Base-by-base conservation (phyloP, 1,140 invertebrate genomes). In the Tachypleus tridentatus region DNA sequence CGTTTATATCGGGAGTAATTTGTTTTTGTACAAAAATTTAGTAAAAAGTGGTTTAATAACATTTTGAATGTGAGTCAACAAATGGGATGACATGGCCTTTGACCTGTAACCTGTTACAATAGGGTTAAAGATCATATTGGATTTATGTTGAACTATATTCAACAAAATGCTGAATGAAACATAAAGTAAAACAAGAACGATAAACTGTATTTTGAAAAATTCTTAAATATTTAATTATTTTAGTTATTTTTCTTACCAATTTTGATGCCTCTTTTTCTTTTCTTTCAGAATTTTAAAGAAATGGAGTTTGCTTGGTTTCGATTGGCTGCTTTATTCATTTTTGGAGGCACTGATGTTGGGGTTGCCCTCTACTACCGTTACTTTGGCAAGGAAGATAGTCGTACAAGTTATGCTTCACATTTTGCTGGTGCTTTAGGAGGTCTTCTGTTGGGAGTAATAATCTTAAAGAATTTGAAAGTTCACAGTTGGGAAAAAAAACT, bases 391-490 rank as follows among this genome's bases (percentile, higher is more conserved):
- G 67, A 68, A 60, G 69, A 68, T 47, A 65, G 56, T 50, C 49
- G 71, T 69, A 86, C 91, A 61, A 89, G 89, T 10, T 96, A 97
- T 74, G 86, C 87, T 4, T 93, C 93, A 8, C 94, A 97, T 78
- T 77, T 94, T 29, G 88, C 85, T 61, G 92, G 92, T 50, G 91
- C 89, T 4, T 67, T 93, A 4, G 89, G 89, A 47, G 93, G 93
- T n/a, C 80, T 98, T 3, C 82, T 97, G 3, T 86, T 98, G 47
- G 95, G 94, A n/a, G 86, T 97, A 58, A 87, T 90, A 50, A 86
- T 93, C 1, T 79, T 98, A 3, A 82, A 90, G 49, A 98, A 98
- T 79, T 80, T 98, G 4, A 84, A 90, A 73, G 86, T 91, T 63
- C 84, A 86, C 61, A 84, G 83, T 58, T 92, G 91, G 85, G 93